Evolutionary conservation across 2,888 invertebrate genomes (phyloP).

Genomic region (Pocota personata): DNA sequence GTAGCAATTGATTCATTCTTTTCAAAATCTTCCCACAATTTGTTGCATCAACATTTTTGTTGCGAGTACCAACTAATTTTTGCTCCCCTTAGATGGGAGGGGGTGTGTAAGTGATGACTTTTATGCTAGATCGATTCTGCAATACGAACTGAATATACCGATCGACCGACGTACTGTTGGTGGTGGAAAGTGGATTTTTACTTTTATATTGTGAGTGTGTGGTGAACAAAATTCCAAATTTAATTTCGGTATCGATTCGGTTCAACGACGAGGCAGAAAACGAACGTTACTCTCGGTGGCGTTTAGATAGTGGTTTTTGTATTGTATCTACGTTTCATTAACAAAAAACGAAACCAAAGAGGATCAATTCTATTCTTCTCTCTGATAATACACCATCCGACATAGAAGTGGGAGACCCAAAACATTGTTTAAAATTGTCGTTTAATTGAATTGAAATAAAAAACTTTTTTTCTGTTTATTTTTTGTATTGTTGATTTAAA

Average conservation of each 20-base stretch:
- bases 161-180: constrained; percentile 25
- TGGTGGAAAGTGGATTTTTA: constrained; percentile 61
- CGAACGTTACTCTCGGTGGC: constrained; percentile 73
- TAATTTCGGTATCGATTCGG: constrained; percentile 74
- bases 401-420: constrained; percentile 60
- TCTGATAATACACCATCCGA: constrained; percentile 58
- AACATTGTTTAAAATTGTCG: constrained; percentile 46
- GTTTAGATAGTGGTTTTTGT: constrained; percentile 68
- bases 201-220: constrained; percentile 65
- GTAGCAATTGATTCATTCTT: constrained; percentile 55
- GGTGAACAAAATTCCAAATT: constrained; percentile 73
- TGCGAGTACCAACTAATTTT: constrained; percentile 35
- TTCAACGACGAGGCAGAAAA: constrained; percentile 68
- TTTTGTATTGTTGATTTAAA: constrained; percentile 58
- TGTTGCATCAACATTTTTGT: constrained; percentile 64
- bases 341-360: constrained; percentile 53
- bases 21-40: constrained; percentile 60
- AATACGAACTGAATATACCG: constrained; percentile 59
- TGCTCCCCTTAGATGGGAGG: constrained; percentile 9
- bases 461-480: constrained; percentile 28
- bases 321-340: constrained; percentile 60
- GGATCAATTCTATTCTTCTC: constrained; percentile 50
- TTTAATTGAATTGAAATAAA: constrained; percentile 67
- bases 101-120: constrained; percentile 54
- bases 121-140: constrained; percentile 68